Evolutionary conservation across 2,888 invertebrate species (phyloP).

Genomic region (Nemotelus nigrinus): DNA sequence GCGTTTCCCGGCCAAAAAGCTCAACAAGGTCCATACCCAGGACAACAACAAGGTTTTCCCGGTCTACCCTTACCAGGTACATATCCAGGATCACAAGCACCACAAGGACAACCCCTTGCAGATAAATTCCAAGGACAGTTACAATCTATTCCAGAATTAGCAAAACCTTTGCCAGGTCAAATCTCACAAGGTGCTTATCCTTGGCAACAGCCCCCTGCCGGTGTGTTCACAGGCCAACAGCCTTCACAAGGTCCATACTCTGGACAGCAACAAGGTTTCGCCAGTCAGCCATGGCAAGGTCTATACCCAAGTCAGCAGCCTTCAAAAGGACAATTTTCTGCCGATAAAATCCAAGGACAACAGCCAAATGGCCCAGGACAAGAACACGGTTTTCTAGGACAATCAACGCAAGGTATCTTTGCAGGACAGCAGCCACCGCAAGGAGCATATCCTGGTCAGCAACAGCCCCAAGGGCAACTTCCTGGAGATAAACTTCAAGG

Average conservation of each 20-base stretch:
- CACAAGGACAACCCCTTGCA: constrained; percentile 4
- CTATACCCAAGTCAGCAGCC: not conserved
- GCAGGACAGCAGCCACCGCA: no score
- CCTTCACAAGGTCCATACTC: not conserved
- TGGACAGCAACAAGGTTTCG: not conserved
- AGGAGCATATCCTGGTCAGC: not conserved
- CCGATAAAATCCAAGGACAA: not conserved
- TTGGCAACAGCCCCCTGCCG: not conserved
- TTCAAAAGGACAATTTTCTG: not conserved
- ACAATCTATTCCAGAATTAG: not conserved
- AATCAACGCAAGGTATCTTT: no score
- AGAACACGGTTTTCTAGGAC: no score
- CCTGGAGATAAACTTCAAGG: no score
- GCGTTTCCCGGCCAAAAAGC: not conserved
- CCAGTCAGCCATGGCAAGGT: not conserved
- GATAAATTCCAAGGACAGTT: not conserved
- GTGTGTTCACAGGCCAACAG: not conserved
- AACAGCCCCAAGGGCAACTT: not conserved
- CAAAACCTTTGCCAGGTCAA: not conserved
- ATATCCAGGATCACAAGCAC: not conserved
- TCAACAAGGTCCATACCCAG: not conserved
- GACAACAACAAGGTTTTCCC: not conserved
- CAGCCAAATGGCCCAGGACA: not conserved
- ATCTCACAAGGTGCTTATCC: not conserved
- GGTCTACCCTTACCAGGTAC: not conserved